Base-by-base conservation (phyloP, 2,888 invertebrate species). In the Campopleginae sp. region DNA sequence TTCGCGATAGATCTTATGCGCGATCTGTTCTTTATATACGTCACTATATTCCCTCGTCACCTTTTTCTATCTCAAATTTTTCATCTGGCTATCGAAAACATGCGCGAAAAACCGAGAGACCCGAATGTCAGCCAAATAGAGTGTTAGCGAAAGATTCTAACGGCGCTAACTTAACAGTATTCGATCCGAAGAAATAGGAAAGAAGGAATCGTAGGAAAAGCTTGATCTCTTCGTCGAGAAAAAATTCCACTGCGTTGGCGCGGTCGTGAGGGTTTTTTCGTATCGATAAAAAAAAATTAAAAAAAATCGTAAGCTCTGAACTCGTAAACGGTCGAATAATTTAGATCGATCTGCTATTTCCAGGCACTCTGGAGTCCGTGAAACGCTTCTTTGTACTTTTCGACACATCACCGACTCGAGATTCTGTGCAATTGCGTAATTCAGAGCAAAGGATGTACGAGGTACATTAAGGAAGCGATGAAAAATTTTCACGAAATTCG, bases 1-100 rank as follows among this genome's bases (percentile, higher is more conserved):
- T 66, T 58, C 75, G 54, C n/a, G 48, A 75, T 48, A 70, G 70
- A 85, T 44, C 75, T 75, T 82, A 71, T 80, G 76, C 48, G 79
- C 76, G 80, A 82, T 78, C 74, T 63, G 71, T 38, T 66, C 63
- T 63, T 58, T 38, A 38, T 38, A 38, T 63, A 38, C 84, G 54
- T 51, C 66, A 54, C 61, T 48, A 42, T 74, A 66, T 66, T 31
- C 48, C 33, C 23, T 33, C 12, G 65, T 66, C 80, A 68, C 27
- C 82, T 76, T 72, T 48, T 58, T 61, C 63, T 23, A 54, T 46
- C 33, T 70, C 23, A 27, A 44, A 23, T 23, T 23, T 23, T 23
- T 58, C 48, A 8, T 44, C 44, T 72, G 58, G 71, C 38, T 44
- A 48, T 31, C 77, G 61, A 12, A 54, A 58, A 76, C 75, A 46